These are phyloP conservation scores for Matsumyia berberina DNA, from an alignment of 2,888 invertebrate species.

Conservation along the genomic window DNA sequence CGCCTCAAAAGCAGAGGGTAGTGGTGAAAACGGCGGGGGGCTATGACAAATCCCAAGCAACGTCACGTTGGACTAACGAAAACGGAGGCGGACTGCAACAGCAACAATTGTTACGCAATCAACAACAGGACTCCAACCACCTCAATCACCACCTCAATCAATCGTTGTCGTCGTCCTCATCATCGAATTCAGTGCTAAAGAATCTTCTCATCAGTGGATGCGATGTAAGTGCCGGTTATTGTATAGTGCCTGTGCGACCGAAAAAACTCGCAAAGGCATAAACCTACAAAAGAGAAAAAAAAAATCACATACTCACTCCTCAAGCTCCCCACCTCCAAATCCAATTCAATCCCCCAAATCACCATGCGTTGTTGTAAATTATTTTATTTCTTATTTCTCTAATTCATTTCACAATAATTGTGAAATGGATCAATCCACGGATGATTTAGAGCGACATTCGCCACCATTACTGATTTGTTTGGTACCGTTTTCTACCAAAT, in stretches of 20 bases:
- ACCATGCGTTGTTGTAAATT: constrained; percentile 67
- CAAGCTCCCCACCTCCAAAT: constrained; percentile 33
- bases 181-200: constrained; percentile 89
- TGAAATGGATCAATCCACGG: constrained; percentile 68
- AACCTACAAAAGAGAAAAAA: constrained; percentile 36
- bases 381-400: constrained; percentile 33
- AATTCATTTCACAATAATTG: constrained; percentile 70
- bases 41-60: constrained; percentile 76
- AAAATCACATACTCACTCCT: constrained; percentile 33
- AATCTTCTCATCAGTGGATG: constrained; percentile 98
- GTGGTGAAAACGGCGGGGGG: constrained; percentile 81
- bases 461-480: constrained; percentile 61
- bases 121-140: constrained; percentile 82
- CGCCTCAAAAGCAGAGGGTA: constrained; percentile 78
- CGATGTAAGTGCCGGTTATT: constrained; percentile 96
- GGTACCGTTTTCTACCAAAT: constrained; percentile 69
- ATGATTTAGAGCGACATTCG: constrained; percentile 76
- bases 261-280: constrained; percentile 84
- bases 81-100: constrained; percentile 63
- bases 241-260: constrained; percentile 90
- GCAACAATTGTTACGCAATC: constrained; percentile 65
- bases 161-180: constrained; percentile 59
- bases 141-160: constrained; percentile 77
- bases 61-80: constrained; percentile 57
- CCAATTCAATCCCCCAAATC: constrained; percentile 19